phyloP scores from a whole-genome alignment of 2,888 invertebrate species.

The Crossocerus cetratus region DNA sequence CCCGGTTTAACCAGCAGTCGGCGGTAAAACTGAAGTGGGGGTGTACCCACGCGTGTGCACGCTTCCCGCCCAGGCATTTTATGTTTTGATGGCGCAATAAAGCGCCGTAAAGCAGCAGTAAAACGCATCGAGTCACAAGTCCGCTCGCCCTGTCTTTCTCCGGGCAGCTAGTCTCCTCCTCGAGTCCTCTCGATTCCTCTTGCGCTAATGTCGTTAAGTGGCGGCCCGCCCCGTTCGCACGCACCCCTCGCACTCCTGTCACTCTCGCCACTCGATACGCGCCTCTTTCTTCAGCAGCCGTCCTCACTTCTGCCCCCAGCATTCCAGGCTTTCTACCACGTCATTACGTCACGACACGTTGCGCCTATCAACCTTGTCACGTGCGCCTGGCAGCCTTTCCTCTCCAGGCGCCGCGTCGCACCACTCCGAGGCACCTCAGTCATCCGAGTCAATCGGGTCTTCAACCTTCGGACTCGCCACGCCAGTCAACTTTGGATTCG shows the following conservation, averaged over 20 bases:
- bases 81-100: conserved; percentile 77
- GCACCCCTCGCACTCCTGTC: conserved; percentile 61
- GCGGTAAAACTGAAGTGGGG: conserved; percentile 68
- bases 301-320: conserved; percentile 27
- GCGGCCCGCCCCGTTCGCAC: conserved; percentile 67
- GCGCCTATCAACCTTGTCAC: conserved; percentile 59
- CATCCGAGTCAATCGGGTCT: too few relatives aligned
- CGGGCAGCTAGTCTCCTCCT: conserved; percentile 15
- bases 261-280: conserved; percentile 61
- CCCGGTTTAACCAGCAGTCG: conserved; percentile 61
- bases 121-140: conserved; percentile 77
- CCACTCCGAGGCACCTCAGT: too few relatives aligned
- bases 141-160: conserved; percentile 63
- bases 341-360: conserved; percentile 54
- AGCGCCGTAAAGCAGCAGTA: conserved; percentile 76
- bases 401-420: neutral
- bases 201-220: conserved; percentile 75
- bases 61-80: conserved; percentile 73
- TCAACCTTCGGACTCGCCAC: too few relatives aligned
- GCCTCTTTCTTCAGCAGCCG: conserved; percentile 56
- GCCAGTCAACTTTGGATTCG: too few relatives aligned
- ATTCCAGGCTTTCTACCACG: conserved; percentile 59
- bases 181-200: conserved; percentile 13
- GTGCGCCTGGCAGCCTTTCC: conserved; percentile 40
- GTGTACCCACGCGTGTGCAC: conserved; percentile 73